Conservation (phyloP, 2,797 vertebrate genomes). For the Gambusia yucatana region DNA sequence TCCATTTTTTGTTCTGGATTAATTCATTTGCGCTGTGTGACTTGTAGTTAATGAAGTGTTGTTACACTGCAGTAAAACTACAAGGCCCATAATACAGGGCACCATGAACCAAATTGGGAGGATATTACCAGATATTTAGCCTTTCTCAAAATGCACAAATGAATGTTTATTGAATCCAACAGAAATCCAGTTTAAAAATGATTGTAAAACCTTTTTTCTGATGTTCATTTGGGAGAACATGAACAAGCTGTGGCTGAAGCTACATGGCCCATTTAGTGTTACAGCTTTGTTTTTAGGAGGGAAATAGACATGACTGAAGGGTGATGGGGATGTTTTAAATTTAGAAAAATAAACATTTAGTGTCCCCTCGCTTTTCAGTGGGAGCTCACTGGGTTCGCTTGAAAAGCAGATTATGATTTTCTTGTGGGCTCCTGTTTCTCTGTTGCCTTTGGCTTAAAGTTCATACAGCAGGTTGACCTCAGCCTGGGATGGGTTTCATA, state of each 20-base stretch:
- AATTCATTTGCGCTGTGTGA: neutral
- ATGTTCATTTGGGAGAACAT: neutral
- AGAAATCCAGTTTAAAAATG: neutral
- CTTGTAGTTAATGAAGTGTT: neutral
- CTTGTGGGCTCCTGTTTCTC: constrained; percentile 7
- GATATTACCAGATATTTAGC: neutral
- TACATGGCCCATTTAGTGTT: neutral
- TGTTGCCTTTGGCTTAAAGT: neutral
- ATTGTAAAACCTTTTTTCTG: neutral
- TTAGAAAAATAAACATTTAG: neutral
- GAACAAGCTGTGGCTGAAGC: neutral
- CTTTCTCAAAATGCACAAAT: neutral
- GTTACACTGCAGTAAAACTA: neutral
- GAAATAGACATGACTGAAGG: neutral
- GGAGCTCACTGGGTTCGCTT: constrained; percentile 1
- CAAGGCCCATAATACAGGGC: neutral
- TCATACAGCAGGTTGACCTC: neutral
- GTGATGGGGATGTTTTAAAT: neutral
- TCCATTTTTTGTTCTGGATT: neutral
- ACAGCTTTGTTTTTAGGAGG: neutral
- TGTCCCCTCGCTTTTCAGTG: neutral
- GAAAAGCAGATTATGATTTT: constrained; percentile 4
- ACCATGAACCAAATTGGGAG: neutral
- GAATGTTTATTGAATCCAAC: neutral
- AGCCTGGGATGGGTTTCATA: neutral